Evolutionary conservation across 2,113 vertebrate genomes (phyloP).

Genomic region (Octodon degus): DNA sequence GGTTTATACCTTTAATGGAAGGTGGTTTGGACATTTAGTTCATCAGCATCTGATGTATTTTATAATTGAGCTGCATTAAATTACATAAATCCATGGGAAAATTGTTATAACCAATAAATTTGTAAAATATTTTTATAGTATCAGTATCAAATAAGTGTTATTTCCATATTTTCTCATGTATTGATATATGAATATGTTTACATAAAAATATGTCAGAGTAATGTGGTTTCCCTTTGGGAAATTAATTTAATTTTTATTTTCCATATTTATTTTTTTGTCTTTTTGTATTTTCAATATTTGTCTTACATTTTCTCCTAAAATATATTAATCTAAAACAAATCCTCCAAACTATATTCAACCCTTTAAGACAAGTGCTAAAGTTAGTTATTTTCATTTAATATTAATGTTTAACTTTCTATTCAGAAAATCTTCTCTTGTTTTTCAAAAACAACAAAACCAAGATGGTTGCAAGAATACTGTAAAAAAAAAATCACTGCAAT

Average conservation of each 20-base stretch:
- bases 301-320: neutral
- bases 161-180: neutral
- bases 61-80: neutral
- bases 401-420: neutral
- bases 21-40: neutral
- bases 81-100: neutral
- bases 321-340: constrained; percentile 23
- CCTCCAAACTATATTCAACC: neutral
- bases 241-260: constrained; percentile 21
- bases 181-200: neutral
- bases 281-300: neutral
- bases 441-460: neutral
- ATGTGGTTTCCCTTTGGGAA: neutral
- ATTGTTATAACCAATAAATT: neutral
- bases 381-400: neutral
- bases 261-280: neutral
- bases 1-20: neutral
- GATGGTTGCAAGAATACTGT: neutral
- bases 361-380: neutral
- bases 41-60: neutral
- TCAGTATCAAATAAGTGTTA: neutral
- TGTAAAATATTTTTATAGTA: neutral
- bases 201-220: neutral
- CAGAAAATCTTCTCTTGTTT: neutral
- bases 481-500: neutral